Base-by-base conservation (phyloP, 2,888 invertebrate genomes). In the Mamestra brassicae region DNA sequence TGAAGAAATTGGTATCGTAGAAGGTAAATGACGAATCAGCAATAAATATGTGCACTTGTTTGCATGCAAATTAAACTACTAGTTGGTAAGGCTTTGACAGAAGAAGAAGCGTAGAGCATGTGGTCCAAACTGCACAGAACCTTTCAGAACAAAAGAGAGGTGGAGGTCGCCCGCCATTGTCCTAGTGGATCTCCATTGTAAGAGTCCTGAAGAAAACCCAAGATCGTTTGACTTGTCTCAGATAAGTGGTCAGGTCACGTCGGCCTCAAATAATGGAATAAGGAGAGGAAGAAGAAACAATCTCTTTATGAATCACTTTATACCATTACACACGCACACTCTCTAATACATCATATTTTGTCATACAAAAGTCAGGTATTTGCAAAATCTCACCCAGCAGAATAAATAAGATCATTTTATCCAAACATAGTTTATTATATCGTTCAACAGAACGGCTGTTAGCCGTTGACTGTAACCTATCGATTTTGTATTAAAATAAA, bases 321-420 rank as follows among this genome's bases (percentile, higher is more conserved):
- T 13, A 15, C 6, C 34, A 52, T 5, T 1, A 52, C 52, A 52
- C 5, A 26, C 26, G 34, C 52, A 52, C 5, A 57, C 13, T 3
- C 13, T 5, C 34, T 57, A 13, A 34, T 15, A 13, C 3, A 42
- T 60, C 50, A 4, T 55, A 36, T 10, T 26, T n/a, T 1, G 8
- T 55, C n/a, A 76, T 10, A 34, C 6, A 36, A 26, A 26, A 26
- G 1, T 26, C 26, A 57, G 10, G n/a, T 7, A n/a, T 38, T 17
- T 73, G 15, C n/a, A 42, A 66, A 57, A 71, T 71, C 87, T 90
- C 67, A 91, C 91, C 88, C 58, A 90, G 52, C 62, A 91, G 74
- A 79, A 88, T 75, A 72, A 85, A 79, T 72, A 89, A 74, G 75
- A 80, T 74, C 91, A 91, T 91, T 87, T 89, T 90, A 83, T 72